Percentiles rank a stretch among this genome's conserved stretches.
These are phyloP conservation scores for Porites lutea DNA, from an alignment of 64 coral and sea anemone genomes.

Conservation along the genomic window DNA sequence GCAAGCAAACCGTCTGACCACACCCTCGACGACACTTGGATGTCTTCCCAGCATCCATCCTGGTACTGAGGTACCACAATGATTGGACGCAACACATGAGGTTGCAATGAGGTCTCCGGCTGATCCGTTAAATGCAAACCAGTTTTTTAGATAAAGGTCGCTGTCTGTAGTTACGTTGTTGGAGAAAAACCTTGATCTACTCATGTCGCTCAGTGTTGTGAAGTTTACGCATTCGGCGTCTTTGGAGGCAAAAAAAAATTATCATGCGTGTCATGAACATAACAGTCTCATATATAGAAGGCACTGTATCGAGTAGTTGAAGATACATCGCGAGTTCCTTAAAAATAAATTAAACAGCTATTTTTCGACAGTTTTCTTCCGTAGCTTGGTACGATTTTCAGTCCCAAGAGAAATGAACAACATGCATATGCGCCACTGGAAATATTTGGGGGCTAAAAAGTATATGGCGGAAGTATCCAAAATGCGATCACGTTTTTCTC, in stretches of 20 bases:
- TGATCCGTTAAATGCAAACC: conserved; percentile 59
- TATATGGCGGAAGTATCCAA: too few species aligned
- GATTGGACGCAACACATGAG: neutral
- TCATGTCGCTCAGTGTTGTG: neutral
- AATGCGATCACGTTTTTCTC: too few species aligned
- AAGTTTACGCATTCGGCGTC: conserved; percentile 46
- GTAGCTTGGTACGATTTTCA: too few species aligned
- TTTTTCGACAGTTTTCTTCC: too few species aligned
- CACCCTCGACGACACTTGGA: conserved; percentile 27
- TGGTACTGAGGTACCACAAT: conserved; percentile 47
- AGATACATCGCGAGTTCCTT: too few species aligned
- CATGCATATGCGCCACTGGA: too few species aligned
- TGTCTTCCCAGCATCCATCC: conserved; percentile 57
- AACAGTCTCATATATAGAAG: too few species aligned
- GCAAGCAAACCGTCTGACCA: conserved; percentile 18
- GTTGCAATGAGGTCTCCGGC: conserved; percentile 61
- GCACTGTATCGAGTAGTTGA: too few species aligned
- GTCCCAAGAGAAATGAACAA: too few species aligned
- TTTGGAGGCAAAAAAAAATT: neutral
- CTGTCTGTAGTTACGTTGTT: neutral
- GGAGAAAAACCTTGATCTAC: conserved; percentile 19
- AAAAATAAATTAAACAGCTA: too few species aligned
- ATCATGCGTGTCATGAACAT: too few species aligned
- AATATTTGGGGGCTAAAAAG: too few species aligned
- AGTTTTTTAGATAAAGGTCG: conserved; percentile 2